Percentiles rank a stretch among this genome's conserved stretches.
Conservation (phyloP, 2,113 vertebrate genomes). For the Cyanoliseus patagonus region DNA sequence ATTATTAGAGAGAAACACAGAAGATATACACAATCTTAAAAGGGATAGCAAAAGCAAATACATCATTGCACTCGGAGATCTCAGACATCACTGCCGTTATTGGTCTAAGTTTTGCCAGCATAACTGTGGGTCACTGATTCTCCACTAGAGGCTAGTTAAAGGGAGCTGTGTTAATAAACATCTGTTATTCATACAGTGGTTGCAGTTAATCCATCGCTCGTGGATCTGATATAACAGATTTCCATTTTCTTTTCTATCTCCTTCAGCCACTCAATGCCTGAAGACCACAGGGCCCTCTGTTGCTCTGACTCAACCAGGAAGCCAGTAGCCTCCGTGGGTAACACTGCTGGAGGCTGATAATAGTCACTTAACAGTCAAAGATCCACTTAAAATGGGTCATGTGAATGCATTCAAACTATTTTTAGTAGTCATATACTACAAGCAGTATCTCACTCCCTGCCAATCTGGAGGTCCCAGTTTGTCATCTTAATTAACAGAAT, state of each 20-base stretch:
- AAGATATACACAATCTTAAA: not conserved
- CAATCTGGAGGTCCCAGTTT: not conserved
- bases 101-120: not conserved
- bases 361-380: not conserved
- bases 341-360: not conserved
- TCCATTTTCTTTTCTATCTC: not conserved
- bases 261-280: not conserved
- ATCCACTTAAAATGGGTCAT: not conserved
- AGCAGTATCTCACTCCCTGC: not conserved
- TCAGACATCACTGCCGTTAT: not conserved
- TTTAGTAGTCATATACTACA: not conserved
- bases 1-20: not conserved
- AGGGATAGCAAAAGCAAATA: not conserved
- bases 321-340: not conserved
- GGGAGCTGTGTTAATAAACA: not conserved
- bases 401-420: not conserved
- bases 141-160: not conserved
- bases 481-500: not conserved
- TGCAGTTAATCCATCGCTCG: not conserved
- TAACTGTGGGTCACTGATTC: not conserved
- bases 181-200: not conserved
- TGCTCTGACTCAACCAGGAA: not conserved
- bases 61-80: not conserved
- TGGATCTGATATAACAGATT: not conserved
- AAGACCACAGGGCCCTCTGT: not conserved